Base-by-base conservation (phyloP, 2,113 vertebrate species). In the Corythornis vintsioides region DNA sequence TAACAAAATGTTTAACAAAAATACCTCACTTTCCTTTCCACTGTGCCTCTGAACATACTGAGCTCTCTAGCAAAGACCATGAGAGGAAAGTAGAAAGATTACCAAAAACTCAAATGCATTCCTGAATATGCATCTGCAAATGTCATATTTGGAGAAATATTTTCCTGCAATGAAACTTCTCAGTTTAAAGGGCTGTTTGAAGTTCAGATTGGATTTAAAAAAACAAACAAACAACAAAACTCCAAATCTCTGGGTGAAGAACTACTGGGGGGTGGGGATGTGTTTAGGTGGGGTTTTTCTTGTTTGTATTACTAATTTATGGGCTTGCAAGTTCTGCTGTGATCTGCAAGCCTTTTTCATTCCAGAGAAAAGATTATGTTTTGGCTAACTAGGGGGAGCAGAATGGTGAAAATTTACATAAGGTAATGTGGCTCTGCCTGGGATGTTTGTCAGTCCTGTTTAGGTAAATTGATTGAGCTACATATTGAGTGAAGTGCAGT, bases 21-120 rank as follows among this genome's bases (percentile, higher is more conserved):
- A 66, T 26, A 29, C 2, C 42, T 21, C 6, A 33, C 20, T 38
- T 55, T 91, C 33, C 8, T 13, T 52, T 83, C 29, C 28, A 66
- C 0, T 0, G 0, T 57, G 33, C 21, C 84, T 82, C 28, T 81
- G 9, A 76, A 26, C 6, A 8, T 19, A 7, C 12, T 15, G 33
- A 15, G 22, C 42, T 1, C 3, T 42, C 21, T 38, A 25, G 40
- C 7, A 77, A 47, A 57, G 57, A 4, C n/a, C 1, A 13, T 19
- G 18, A 55, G 17, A 43, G 42, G 15, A 35, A 65, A 47, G 6
- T 29, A 19, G 43, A 40, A 63, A 71, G 15, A 26, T 64, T 42
- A 16, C 35, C 19, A n/a, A 48, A 59, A 74, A 77, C 20, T 59
- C 29, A 42, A 25, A 28, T n/a, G 20, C 28, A 66, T 25, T 70